A percentile compares a stretch with the other conserved stretches of the same genome.
Conservation (phyloP, 2,797 vertebrate genomes). For the Phoebastria nigripes region DNA sequence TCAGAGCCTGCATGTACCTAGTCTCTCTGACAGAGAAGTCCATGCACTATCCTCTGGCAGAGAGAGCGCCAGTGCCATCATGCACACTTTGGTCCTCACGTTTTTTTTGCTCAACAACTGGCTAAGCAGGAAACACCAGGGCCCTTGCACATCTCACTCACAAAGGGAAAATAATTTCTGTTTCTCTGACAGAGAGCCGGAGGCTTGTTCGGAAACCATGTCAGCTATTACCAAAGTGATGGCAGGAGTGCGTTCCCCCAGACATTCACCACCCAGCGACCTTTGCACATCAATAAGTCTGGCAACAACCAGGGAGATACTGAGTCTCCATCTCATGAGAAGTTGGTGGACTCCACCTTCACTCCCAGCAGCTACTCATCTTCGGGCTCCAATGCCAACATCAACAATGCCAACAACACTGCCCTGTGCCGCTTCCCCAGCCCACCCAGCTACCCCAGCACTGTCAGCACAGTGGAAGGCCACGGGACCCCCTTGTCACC, state of each 20-base stretch:
- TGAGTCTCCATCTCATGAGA: constrained; percentile 93
- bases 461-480: constrained; percentile 89
- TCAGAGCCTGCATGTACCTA: not conserved
- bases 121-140: not conserved
- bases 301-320: constrained; percentile 87
- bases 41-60: not conserved
- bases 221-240: constrained; percentile 94
- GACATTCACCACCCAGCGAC: constrained; percentile 95
- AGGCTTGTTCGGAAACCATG: constrained; percentile 95
- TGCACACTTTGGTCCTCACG: not conserved
- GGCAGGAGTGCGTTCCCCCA: constrained; percentile 89
- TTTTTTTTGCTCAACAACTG: not conserved
- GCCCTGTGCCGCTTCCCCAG: constrained; percentile 85
- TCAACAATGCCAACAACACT: constrained; percentile 99
- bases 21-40: not conserved
- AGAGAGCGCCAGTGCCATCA: not conserved
- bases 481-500: constrained; percentile 83
- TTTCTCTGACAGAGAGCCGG: constrained; percentile 85
- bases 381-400: constrained; percentile 96
- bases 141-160: not conserved
- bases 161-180: not conserved
- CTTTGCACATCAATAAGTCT: constrained; percentile 95
- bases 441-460: constrained; percentile 75
- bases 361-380: constrained; percentile 97
- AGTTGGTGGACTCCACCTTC: constrained; percentile 95